Percentiles rank a stretch among this genome's conserved stretches.
Evolutionary conservation across 2,888 invertebrate genomes (phyloP).

Genomic region (Trissolcus brochymenae): DNA sequence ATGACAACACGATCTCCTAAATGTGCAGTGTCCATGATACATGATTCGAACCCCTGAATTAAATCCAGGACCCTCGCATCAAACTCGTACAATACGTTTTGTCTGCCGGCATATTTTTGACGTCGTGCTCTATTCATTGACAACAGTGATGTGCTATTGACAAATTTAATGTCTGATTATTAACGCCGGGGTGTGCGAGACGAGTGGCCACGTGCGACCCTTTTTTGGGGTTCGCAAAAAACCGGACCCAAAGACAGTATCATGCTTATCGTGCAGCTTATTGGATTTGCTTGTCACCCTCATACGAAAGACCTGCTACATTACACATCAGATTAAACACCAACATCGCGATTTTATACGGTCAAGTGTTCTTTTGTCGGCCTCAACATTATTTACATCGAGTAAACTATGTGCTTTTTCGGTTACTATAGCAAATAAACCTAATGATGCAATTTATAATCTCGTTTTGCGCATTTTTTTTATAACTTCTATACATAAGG

Average conservation of each 20-base stretch:
- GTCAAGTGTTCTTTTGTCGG: slow-evolving; percentile 67
- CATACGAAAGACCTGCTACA: slow-evolving; percentile 69
- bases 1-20: slow-evolving; percentile 16
- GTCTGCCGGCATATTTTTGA: slow-evolving; percentile 63
- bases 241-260: slow-evolving; percentile 61
- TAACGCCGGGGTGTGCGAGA: slow-evolving; percentile 70
- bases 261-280: slow-evolving; percentile 71
- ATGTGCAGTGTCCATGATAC: slow-evolving; percentile 16
- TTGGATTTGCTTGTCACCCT: slow-evolving; percentile 72
- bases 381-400: slow-evolving; percentile 19
- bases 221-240: slow-evolving; percentile 36
- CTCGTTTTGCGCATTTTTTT: background rate
- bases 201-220: slow-evolving; percentile 71
- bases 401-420: too few species aligned
- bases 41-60: slow-evolving; percentile 13
- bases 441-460: background rate
- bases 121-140: slow-evolving; percentile 63
- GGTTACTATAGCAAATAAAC: too few species aligned
- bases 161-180: slow-evolving; percentile 75
- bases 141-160: slow-evolving; percentile 71
- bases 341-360: slow-evolving; percentile 66
- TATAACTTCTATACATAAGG: too few species aligned
- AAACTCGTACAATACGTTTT: slow-evolving; percentile 53
- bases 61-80: slow-evolving; percentile 39
- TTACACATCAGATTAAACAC: slow-evolving; percentile 73